A percentile compares a stretch with the other conserved stretches of the same genome.
These are phyloP conservation scores for Mus musculus DNA, from an alignment of 2,113 vertebrate genomes.

Conservation along the genomic window DNA sequence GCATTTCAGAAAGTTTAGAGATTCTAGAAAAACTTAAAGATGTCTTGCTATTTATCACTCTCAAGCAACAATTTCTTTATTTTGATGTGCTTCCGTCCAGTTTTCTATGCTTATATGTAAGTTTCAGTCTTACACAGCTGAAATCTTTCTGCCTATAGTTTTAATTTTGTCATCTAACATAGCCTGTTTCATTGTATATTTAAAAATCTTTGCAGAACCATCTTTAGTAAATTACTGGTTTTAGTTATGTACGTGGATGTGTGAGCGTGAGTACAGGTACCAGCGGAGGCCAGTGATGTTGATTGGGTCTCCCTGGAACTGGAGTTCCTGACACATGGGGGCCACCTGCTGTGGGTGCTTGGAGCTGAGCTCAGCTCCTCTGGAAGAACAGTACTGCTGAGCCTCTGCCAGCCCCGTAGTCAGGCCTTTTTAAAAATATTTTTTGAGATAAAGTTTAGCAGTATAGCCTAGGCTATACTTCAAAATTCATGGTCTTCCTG, in stretches of 20 bases:
- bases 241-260: not conserved
- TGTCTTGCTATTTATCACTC: not conserved
- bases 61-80: not conserved
- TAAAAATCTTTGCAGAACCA: not conserved
- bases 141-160: not conserved
- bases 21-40: conserved; percentile 18
- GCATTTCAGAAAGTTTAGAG: conserved; percentile 6
- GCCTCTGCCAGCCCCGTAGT: too few relatives aligned
- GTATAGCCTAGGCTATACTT: not conserved
- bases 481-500: not conserved
- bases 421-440: not conserved
- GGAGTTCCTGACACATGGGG: not conserved
- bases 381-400: not conserved
- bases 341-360: not conserved
- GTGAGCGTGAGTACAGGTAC: not conserved
- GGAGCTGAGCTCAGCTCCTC: not conserved
- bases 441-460: not conserved
- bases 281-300: not conserved
- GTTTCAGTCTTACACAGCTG: not conserved
- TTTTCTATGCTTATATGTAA: not conserved
- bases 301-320: not conserved
- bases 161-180: conserved; percentile 29
- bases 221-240: not conserved
- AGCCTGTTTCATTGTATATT: not conserved
- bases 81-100: not conserved